Base-by-base conservation (phyloP, 2,888 invertebrate species). In the Campaea margaritaria region DNA sequence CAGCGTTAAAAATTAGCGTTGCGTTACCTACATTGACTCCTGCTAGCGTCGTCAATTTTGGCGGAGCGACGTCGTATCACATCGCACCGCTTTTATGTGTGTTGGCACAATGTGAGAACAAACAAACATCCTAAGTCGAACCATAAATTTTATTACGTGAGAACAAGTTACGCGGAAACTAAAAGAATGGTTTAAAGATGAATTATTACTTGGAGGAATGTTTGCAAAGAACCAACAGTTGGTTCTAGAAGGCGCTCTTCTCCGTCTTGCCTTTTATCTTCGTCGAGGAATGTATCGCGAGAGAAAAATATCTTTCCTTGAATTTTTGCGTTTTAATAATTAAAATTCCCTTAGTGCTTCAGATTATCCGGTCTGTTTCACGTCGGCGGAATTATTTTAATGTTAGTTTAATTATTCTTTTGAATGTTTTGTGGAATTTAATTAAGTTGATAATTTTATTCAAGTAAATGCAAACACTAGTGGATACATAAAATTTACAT, bases 101-200 rank as follows among this genome's bases (percentile, higher is more conserved):
- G 21, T 21, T 3, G 21, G 21, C 21, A 21, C 5, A 42, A 56
- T 55, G 44, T 31, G 16, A 54, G 41, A 36, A 47, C 49, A 44
- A 64, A 64, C 58, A 61, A 61, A 73, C 70, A 71, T 67, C 64
- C 65, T 58, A 76, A 81, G 72, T 80, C 74, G 53, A 66, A 67
- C 67, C 73, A 77, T 80, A 83, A 81, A 81, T 82, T 74, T 71
- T 72, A 70, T 73, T 71, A 72, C 72, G 60, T 63, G 69, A 61
- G 65, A 67, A 68, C 60, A 71, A 71, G 66, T 69, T 67, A 62
- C 67, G 64, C 61, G 56, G 58, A 67, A 74, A 74, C 64, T 70
- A 60, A 71, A 73, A 70, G 64, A 70, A 70, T 71, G 66, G 69
- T 70, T 73, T 69, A 64, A 70, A 71, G 58, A 74, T 74, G 67